A percentile compares a stretch with the other conserved stretches of the same genome.
Evolutionary conservation across 2,797 vertebrate species (phyloP).

Genomic region (Lophotriccus pileatus): DNA sequence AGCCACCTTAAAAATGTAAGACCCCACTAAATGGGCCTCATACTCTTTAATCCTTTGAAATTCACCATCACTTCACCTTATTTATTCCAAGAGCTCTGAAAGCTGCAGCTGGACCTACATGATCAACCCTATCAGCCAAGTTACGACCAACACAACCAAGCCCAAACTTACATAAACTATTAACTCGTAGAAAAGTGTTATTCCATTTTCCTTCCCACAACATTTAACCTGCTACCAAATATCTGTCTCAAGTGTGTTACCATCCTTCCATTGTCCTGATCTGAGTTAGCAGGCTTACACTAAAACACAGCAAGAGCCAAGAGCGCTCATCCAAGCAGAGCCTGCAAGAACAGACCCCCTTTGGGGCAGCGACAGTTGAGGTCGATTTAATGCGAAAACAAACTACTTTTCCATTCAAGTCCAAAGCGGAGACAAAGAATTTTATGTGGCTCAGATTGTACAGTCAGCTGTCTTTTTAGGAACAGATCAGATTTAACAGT

Average conservation of each 20-base stretch:
- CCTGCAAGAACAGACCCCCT: constrained; percentile 40
- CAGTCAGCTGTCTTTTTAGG: constrained; percentile 47
- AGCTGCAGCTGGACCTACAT: not conserved
- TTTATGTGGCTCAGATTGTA: not conserved
- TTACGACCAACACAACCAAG: not conserved
- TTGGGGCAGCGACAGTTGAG: constrained; percentile 5
- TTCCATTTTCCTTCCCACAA: not conserved
- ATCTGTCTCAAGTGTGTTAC: not conserved
- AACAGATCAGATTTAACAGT: not conserved
- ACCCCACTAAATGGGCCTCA: not conserved
- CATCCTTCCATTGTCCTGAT: not conserved
- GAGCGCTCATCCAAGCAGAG: not conserved
- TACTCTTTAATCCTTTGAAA: not conserved
- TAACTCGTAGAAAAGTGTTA: accelerated
- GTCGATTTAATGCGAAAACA: constrained; percentile 9
- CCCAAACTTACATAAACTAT: not conserved
- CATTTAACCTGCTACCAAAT: not conserved
- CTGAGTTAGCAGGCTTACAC: not conserved
- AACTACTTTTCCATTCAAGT: constrained; percentile 42
- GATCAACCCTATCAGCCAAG: not conserved
- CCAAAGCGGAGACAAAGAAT: constrained; percentile 28
- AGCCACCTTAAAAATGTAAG: not conserved
- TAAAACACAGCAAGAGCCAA: not conserved
- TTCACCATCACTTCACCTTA: not conserved
- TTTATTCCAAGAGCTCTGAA: not conserved